Evolutionary conservation across 1,140 invertebrate species (phyloP).

Genomic region (Hylaeus volcanicus): DNA sequence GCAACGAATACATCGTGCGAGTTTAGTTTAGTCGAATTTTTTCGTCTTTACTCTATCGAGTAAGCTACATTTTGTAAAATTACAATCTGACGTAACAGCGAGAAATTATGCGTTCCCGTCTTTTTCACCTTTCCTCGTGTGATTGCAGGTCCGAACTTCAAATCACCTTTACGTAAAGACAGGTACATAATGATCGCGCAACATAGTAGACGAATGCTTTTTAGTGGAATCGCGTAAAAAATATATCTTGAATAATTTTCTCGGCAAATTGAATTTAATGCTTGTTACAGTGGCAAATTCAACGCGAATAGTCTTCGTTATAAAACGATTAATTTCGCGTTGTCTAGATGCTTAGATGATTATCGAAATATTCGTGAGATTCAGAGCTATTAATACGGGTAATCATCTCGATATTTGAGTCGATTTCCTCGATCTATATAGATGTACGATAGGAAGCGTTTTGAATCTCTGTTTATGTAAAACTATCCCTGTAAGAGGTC

Average conservation of each 20-base stretch:
- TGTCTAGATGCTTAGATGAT: background rate
- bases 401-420: background rate
- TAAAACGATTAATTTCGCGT: background rate
- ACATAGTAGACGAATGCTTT: no score
- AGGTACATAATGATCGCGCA: background rate
- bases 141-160: background rate
- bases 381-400: background rate
- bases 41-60: background rate
- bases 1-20: background rate
- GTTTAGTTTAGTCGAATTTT: background rate
- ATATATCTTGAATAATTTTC: background rate
- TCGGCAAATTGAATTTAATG: background rate
- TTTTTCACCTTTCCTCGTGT: background rate
- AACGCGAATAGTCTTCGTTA: background rate
- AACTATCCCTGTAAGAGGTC: background rate
- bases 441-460: background rate
- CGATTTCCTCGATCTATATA: background rate
- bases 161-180: background rate
- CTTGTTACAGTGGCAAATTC: no score
- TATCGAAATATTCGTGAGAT: background rate
- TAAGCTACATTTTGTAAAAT: background rate
- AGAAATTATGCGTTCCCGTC: background rate
- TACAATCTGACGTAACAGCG: background rate
- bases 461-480: slow-evolving; percentile 11
- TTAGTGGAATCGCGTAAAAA: background rate